phyloP scores from a whole-genome alignment of 2,797 vertebrate genomes.

The Sebastes vulpes region DNA sequence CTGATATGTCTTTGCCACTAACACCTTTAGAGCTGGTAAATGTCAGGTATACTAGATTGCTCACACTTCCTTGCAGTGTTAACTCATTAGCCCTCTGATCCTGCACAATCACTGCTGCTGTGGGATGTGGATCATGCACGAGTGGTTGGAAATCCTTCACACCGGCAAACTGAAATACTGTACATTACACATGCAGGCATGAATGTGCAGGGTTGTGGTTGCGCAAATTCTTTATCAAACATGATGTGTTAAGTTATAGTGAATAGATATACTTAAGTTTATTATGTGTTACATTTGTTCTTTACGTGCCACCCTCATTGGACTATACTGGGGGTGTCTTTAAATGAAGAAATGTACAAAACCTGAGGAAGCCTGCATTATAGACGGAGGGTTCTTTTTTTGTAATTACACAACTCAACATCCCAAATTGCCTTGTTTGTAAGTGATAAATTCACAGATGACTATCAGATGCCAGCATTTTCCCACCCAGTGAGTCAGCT shows the following conservation, averaged over 20 bases:
- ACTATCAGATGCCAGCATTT: slow-evolving; percentile 64
- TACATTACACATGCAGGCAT: background rate
- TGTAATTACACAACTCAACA: slow-evolving; percentile 5
- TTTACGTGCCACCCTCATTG: background rate
- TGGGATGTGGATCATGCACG: slow-evolving; percentile 8
- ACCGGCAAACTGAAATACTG: background rate
- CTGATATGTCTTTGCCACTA: slow-evolving; percentile 6
- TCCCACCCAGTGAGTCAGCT: slow-evolving; percentile 63
- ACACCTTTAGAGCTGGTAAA: slow-evolving; percentile 28
- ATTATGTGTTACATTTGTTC: background rate
- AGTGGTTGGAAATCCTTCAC: background rate
- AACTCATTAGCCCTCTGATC: slow-evolving; percentile 35
- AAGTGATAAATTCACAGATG: slow-evolving; percentile 66
- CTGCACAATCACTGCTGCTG: slow-evolving; percentile 1
- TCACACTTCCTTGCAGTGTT: background rate
- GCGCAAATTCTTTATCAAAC: background rate
- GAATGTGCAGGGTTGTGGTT: background rate
- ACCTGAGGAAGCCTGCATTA: background rate
- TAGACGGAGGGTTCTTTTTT: background rate
- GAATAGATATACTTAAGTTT: background rate
- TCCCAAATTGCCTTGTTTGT: slow-evolving; percentile 46
- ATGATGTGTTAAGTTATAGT: background rate
- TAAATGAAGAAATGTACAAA: background rate
- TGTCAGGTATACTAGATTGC: slow-evolving; percentile 19
- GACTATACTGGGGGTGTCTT: background rate